Evolutionary conservation across 2,113 vertebrate species (phyloP).

Genomic region (Ceratotherium simum): DNA sequence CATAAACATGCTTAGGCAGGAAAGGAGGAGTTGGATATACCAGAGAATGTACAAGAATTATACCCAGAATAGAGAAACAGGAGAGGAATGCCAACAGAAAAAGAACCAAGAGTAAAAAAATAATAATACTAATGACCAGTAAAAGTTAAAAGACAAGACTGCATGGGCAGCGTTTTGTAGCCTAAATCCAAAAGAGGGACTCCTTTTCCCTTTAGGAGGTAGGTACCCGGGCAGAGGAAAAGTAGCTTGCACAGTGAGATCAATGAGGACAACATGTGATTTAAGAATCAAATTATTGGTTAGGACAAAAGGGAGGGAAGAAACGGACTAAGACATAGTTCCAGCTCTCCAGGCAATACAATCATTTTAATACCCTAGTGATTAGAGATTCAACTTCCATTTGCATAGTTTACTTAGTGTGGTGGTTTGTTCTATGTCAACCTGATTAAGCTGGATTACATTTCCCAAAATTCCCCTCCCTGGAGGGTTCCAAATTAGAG

Average conservation of each 20-base stretch:
- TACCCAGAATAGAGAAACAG: background rate
- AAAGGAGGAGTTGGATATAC: background rate
- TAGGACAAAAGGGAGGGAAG: background rate
- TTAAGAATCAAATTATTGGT: conserved; percentile 3
- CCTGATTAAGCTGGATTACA: background rate
- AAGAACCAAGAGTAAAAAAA: background rate
- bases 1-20: background rate
- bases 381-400: background rate
- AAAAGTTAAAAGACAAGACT: background rate
- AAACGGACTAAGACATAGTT: background rate
- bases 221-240: background rate
- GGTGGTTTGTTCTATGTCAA: background rate
- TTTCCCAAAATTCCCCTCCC: background rate
- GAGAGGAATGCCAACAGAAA: background rate
- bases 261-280: background rate
- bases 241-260: background rate
- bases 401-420: background rate
- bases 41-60: background rate
- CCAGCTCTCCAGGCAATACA: background rate
- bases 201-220: background rate
- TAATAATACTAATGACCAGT: background rate
- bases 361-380: background rate
- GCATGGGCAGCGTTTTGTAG: background rate
- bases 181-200: background rate
- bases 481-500: background rate